Conservation (phyloP, 2,888 invertebrate species). For the Orgyia antiqua region DNA sequence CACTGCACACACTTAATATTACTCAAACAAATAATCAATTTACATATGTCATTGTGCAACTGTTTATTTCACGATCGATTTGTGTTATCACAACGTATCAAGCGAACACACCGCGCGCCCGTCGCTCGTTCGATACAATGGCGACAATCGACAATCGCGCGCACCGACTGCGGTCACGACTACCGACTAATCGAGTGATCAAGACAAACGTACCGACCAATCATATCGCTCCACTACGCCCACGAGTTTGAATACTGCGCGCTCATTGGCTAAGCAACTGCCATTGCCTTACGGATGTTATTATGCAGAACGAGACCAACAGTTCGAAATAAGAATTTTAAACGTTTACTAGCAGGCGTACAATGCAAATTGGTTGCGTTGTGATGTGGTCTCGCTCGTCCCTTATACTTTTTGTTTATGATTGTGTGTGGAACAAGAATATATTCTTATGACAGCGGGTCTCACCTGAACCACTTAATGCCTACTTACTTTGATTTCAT, state of each 20-base stretch:
- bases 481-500: constrained; percentile 41
- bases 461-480: constrained; percentile 40
- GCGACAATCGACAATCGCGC: constrained; percentile 74
- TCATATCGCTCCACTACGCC: constrained; percentile 59
- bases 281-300: constrained; percentile 75
- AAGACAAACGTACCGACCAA: constrained; percentile 61
- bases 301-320: constrained; percentile 75
- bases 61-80: constrained; percentile 51
- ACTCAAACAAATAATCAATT: constrained; percentile 27
- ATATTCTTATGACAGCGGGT: constrained; percentile 43
- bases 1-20: constrained; percentile 39
- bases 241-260: constrained; percentile 58
- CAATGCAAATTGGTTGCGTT: constrained; percentile 74
- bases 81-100: constrained; percentile 53
- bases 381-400: constrained; percentile 59
- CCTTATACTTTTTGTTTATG: constrained; percentile 50
- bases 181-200: constrained; percentile 73
- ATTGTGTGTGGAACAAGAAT: constrained; percentile 44
- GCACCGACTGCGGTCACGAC: constrained; percentile 68
- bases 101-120: constrained; percentile 56
- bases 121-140: constrained; percentile 64
- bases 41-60: constrained; percentile 40
- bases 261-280: constrained; percentile 73
- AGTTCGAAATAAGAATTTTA: constrained; percentile 70
- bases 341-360: constrained; percentile 69